A percentile compares a stretch with the other conserved stretches of the same genome.
These are phyloP conservation scores for Laticauda laticaudata DNA, from an alignment of 2,113 vertebrate species.

Conservation along the genomic window DNA sequence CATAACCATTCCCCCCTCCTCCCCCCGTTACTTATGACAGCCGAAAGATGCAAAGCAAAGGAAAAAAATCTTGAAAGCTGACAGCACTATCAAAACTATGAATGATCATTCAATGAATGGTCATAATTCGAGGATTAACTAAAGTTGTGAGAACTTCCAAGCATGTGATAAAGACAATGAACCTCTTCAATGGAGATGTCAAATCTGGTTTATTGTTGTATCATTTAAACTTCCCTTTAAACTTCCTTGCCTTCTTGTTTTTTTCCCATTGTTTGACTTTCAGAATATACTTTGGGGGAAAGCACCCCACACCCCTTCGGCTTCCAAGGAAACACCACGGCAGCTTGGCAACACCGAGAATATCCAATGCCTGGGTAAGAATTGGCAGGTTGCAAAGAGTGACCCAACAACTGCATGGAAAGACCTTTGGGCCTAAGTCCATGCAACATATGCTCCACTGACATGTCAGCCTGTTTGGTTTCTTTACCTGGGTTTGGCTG, in stretches of 20 bases:
- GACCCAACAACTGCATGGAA: neutral
- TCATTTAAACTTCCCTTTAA: neutral
- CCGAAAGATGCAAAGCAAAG: no score
- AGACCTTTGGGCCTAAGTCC: neutral
- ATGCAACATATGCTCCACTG: no score
- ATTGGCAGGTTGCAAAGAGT: accelerated
- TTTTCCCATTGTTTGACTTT: neutral
- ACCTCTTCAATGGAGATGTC: neutral
- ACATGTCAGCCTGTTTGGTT: neutral
- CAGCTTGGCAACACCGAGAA: slow-evolving; percentile 76
- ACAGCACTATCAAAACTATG: no score
- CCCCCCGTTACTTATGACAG: no score
- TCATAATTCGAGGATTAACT: no score
- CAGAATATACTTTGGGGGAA: slow-evolving; percentile 77
- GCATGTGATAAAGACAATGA: neutral
- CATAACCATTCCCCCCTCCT: no score
- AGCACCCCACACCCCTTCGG: slow-evolving; percentile 65
- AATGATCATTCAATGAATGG: no score
- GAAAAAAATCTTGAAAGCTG: no score
- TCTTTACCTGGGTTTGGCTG: neutral
- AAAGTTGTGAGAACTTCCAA: neutral
- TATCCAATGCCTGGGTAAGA: slow-evolving; percentile 71
- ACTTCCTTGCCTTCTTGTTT: neutral
- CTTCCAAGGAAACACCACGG: slow-evolving; percentile 72
- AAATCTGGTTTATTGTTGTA: neutral